Evolutionary conservation across 2,113 vertebrate species (phyloP).

Genomic region (Peromyscus polionotus): DNA sequence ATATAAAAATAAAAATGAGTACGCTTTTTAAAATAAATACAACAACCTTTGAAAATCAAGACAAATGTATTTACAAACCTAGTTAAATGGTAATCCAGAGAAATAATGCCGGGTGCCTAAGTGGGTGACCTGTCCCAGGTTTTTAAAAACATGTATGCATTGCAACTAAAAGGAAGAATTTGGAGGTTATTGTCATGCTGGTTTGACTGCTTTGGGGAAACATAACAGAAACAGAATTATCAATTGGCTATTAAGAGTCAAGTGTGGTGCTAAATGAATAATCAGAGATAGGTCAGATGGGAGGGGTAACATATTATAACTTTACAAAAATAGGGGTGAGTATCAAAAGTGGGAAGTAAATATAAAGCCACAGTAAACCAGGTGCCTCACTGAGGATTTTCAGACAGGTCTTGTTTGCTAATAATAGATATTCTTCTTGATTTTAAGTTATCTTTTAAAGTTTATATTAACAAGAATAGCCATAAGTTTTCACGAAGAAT

Average conservation of each 20-base stretch:
- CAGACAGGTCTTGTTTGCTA: neutral
- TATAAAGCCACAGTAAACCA: neutral
- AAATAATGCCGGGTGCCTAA: neutral
- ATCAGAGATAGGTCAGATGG: neutral
- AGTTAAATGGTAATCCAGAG: neutral
- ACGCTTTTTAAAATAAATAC: neutral
- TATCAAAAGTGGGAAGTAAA: neutral
- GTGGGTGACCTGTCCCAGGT: neutral
- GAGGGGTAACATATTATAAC: neutral
- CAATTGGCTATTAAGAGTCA: conserved; percentile 1
- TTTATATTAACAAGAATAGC: neutral
- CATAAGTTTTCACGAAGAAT: neutral
- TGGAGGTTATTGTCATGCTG: neutral
- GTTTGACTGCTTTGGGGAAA: neutral
- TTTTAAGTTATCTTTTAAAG: neutral
- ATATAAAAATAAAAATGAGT: neutral
- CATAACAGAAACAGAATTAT: neutral
- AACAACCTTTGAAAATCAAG: neutral
- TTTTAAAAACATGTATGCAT: neutral
- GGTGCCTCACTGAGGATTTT: neutral
- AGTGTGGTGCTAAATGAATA: neutral
- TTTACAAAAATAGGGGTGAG: neutral
- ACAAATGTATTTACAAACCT: neutral
- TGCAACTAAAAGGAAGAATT: neutral
- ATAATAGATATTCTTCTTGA: neutral